Base-by-base conservation (phyloP, 2,113 vertebrate species). In the Psittacus erithacus region DNA sequence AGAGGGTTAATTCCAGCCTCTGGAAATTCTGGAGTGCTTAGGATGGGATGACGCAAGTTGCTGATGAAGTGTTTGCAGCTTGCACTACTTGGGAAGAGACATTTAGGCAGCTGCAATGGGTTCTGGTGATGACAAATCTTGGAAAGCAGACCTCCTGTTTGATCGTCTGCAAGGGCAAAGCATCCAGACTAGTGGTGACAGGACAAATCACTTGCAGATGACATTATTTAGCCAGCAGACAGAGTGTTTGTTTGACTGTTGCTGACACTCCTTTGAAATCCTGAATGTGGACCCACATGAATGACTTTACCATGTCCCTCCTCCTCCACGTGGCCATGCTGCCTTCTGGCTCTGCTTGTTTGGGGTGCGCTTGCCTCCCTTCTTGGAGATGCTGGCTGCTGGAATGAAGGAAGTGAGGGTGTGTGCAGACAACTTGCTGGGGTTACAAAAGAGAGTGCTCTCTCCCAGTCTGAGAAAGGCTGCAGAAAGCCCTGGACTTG, bases 81-180 rank as follows among this genome's bases (percentile, higher is more conserved):
- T 47, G 14, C 33, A 0, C 84, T 87, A 5, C 95, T 97, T 93
- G 91, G 94, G 93, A 93, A 70, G 87, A 75, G 73, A 13, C 41
- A 38, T 44, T 71, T 14, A 63, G 89, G 94, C 90, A 83, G 88
- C 89, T 86, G 92, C 85, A 90, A n/a, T n/a, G 59, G 68, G 87
- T 49, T 92, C 93, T 87, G 55, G 44, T 93, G 90, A 73, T 94
- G 89, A 96, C 15, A 74, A 84, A 97, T 91, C 92, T 94, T 96
- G 89, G 95, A 96, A 94, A 96, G 90, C 86, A 92, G 77, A 76
- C 53, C 87, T 94, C 62, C 77, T 95, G 94, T 96, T 82, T 95
- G 96, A 96, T 96, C 79, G 49, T 85, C 80, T 91, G 77, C 4
- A 39, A 91, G 78, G 83, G 92, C 23, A 43, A 90, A 77, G n/a